phyloP scores from a whole-genome alignment of 2,113 vertebrate genomes.

The Cephalopholis sonnerati region DNA sequence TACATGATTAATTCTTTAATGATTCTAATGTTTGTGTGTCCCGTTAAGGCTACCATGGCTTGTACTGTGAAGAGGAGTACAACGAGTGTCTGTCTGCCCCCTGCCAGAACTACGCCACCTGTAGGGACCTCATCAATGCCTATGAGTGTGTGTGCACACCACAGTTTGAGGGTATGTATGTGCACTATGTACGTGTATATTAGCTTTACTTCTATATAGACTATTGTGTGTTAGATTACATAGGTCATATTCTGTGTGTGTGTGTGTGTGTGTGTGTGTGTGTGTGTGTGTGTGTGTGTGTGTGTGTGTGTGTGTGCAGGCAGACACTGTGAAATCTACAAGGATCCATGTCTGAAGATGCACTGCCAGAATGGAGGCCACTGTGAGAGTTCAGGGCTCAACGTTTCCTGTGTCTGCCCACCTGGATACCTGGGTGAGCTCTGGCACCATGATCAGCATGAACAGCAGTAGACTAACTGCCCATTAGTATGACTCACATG shows the following conservation, averaged over 20 bases:
- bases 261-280: slow-evolving; percentile 7
- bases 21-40: slow-evolving; percentile 40
- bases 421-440: slow-evolving; percentile 90
- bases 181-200: neutral
- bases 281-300: slow-evolving; percentile 24
- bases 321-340: slow-evolving; percentile 93
- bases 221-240: neutral
- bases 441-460: neutral
- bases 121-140: slow-evolving; percentile 91
- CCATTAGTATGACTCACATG: no score
- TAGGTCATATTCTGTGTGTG: neutral
- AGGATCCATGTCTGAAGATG: slow-evolving; percentile 92
- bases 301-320: slow-evolving; percentile 78
- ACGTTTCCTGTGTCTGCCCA: slow-evolving; percentile 90
- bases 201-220: neutral
- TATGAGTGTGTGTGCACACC: slow-evolving; percentile 93
- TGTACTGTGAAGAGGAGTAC: slow-evolving; percentile 97
- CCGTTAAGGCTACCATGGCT: slow-evolving; percentile 92
- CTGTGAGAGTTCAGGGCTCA: slow-evolving; percentile 90
- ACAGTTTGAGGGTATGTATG: slow-evolving; percentile 91
- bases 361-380: slow-evolving; percentile 94
- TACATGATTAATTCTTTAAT: neutral
- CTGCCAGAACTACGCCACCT: slow-evolving; percentile 95
- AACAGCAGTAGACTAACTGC: neutral
- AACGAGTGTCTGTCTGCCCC: slow-evolving; percentile 96